These are phyloP conservation scores for Chrysogorgia sp. DNA, from an alignment of 92 coral and sea anemone genomes.

Conservation along the genomic window DNA sequence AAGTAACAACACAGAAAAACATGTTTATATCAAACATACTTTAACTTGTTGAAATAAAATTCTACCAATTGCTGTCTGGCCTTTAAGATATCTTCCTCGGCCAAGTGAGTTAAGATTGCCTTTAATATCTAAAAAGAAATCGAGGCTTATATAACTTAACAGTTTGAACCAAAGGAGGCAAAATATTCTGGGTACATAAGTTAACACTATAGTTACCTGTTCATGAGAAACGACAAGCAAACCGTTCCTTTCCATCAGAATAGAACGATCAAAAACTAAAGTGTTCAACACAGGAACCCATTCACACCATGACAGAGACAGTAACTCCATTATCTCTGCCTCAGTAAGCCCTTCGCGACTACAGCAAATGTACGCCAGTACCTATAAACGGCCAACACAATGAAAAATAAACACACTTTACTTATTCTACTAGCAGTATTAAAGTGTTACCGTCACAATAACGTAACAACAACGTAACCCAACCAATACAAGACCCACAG, in stretches of 20 bases:
- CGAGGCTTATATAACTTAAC: not conserved
- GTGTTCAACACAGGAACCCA: constrained; percentile 69
- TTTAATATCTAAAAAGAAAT: constrained; percentile 8
- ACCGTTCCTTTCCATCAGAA: constrained; percentile 70
- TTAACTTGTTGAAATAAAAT: constrained; percentile 26
- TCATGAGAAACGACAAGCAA: constrained; percentile 68
- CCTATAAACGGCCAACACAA: constrained; percentile 39
- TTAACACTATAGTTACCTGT: constrained; percentile 54
- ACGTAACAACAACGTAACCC: no score
- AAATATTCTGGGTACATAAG: not conserved
- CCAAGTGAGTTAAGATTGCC: constrained; percentile 10
- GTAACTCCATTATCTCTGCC: constrained; percentile 71
- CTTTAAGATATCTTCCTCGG: not conserved
- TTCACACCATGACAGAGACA: constrained; percentile 76
- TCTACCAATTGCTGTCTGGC: constrained; percentile 12
- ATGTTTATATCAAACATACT: constrained; percentile 7
- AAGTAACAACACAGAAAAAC: not conserved
- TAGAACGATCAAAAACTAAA: constrained; percentile 51
- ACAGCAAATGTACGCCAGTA: constrained; percentile 65
- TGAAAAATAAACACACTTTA: not conserved
- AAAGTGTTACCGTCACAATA: no score
- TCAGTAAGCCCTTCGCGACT: constrained; percentile 88
- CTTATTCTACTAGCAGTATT: no score
- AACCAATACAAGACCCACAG: no score
- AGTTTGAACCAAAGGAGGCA: not conserved